Base-by-base conservation (phyloP, 2,888 invertebrate species). In the Agrochola circellaris region DNA sequence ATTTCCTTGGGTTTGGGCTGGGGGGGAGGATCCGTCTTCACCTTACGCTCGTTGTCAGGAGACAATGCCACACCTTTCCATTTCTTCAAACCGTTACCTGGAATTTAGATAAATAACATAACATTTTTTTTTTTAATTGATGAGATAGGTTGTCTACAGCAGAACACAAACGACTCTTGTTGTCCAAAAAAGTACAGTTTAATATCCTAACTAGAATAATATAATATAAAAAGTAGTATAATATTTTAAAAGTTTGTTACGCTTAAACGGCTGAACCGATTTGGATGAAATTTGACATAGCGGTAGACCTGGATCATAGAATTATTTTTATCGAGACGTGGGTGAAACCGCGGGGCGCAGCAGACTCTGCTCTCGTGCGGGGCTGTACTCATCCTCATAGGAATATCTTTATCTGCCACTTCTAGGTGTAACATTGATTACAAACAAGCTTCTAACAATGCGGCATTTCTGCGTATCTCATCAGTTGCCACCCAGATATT, bases 21-120 rank as follows among this genome's bases (percentile, higher is more conserved):
- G 56, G 89, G 89, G 78, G 90, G 89, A 34, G 89, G 88, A 71
- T 92, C 93, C 30, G 89, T 88, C 86, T 92, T 96, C 73, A 89
- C 85, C 89, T 96, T 95, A 75, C 96, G 95, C 86, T 97, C 97
- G 87, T 97, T 97, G 84, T 98, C 97, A 7, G 98, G 98, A 30
- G 98, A 97, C 90, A 98, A 97, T 84, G 98, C 97, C 66, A 98
- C 97, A 69, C 98, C 98, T 93, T 98, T 98, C 98, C 98, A 98
- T 95, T 98, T 98, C 89, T 98, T 97, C 89, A 98, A 95, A 70
- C 97, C 97, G 86, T 97, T 97, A 30, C 92, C 97, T 93, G 95
- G 88, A 91, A 86, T 70, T 69, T 45, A 42, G 3, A 34, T 1
- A 67, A 23, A 45, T 26, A 38, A 51, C 9, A 4, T 61, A 0